These are phyloP conservation scores for Alloplasta piceator DNA, from an alignment of 2,888 invertebrate species.

Conservation along the genomic window DNA sequence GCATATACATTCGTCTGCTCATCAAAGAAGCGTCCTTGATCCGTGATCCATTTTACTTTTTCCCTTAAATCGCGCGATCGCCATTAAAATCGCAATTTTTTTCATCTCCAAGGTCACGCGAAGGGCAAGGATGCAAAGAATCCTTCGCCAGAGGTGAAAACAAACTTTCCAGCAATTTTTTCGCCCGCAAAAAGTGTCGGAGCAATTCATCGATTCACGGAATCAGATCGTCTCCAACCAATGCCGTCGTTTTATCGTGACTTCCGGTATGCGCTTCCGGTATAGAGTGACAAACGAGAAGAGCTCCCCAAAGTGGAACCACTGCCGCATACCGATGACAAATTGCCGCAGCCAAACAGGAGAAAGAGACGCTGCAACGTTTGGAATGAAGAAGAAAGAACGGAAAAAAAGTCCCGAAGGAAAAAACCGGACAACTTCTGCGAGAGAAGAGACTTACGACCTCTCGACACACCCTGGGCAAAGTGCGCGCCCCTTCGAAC, in stretches of 20 bases:
- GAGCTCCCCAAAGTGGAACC: slow-evolving; percentile 31
- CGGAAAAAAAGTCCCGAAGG: slow-evolving; percentile 7
- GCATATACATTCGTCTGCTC: slow-evolving; percentile 15
- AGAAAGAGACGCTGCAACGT: slow-evolving; percentile 34
- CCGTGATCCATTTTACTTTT: slow-evolving; percentile 8
- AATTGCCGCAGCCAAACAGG: slow-evolving; percentile 60
- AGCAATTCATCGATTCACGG: slow-evolving; percentile 46
- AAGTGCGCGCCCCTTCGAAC: slow-evolving; percentile 50
- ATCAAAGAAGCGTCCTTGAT: slow-evolving; percentile 43
- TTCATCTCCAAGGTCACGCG: background rate
- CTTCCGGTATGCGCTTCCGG: slow-evolving; percentile 46
- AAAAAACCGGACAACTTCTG: slow-evolving; percentile 28
- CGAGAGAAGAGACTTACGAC: slow-evolving; percentile 55
- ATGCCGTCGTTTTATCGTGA: slow-evolving; percentile 30
- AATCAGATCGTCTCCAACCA: slow-evolving; percentile 4
- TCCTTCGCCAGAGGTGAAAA: too few relatives aligned
- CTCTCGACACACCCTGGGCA: slow-evolving; percentile 53
- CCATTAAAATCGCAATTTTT: slow-evolving; percentile 10
- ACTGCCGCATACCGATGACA: slow-evolving; percentile 49
- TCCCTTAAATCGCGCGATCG: slow-evolving; percentile 1
- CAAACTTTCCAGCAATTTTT: background rate
- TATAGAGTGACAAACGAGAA: slow-evolving; percentile 38
- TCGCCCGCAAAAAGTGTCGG: slow-evolving; percentile 19
- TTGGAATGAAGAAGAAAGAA: background rate
- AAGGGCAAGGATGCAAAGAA: too few relatives aligned